Base-by-base conservation (phyloP, 2,797 vertebrate genomes). In the Brotula barbata region DNA sequence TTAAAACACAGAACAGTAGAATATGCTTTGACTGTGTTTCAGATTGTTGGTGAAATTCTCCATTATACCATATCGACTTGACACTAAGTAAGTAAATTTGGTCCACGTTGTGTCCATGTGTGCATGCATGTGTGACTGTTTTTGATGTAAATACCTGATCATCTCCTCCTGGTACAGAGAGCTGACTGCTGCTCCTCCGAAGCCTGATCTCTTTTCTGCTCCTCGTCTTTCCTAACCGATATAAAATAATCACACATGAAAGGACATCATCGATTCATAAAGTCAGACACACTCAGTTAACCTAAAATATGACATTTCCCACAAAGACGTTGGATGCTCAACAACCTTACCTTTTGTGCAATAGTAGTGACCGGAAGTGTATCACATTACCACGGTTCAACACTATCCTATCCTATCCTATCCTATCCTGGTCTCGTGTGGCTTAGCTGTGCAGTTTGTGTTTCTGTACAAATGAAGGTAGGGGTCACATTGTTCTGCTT, bases 101-200 rank as follows among this genome's bases (percentile, higher is more conserved):
- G n/a, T n/a, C n/a, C n/a, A n/a, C n/a, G n/a, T n/a, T 49, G 20
- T 20, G 11, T 23, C 7, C 13, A 15, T 19, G 16, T 36, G 28
- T 15, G 44, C 58, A 25, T 37, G 23, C 61, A 2, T 39, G 21
- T 41, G 39, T 34, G 37, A 11, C 3, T 20, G 12, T 28, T 46
- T 50, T 2, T 61, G 10, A 22, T 22, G 14, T 58, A 81, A 73
- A 86, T 92, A 98, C 97, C 96, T 95, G 91, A 99, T 96, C 60
- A 83, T 96, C 89, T 98, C 97, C 88, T 97, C 94, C 74, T 97
- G 94, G 88, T 97, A 98, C 3, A 99, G 89, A 19, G 91, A 97
- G 91, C 97, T 99, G 87, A 99, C 85, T 36, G 95, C 92, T 41
- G 95, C 94, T 34, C 95, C 95, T 73, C 96, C 95, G 57, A 98